A percentile compares a stretch with the other conserved stretches of the same genome.
phyloP scores from a whole-genome alignment of 2,888 invertebrate species.

The Sarcophaga carnaria region DNA sequence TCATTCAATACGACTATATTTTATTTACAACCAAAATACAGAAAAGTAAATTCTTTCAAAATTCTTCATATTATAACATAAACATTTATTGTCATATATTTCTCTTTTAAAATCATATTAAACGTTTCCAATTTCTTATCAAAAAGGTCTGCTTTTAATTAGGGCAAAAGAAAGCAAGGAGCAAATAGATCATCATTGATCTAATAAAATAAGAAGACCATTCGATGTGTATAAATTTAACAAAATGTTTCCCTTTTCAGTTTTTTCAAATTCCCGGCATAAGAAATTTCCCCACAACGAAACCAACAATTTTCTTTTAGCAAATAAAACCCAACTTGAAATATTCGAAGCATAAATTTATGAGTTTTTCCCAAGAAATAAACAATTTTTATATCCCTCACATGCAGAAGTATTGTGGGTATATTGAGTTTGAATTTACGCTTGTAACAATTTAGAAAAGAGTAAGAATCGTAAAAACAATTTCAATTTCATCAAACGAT shows the following conservation, averaged over 20 bases:
- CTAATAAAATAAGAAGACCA: background rate
- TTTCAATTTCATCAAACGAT: background rate
- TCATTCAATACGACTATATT: background rate
- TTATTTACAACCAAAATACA: background rate
- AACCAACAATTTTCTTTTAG: constrained; percentile 15
- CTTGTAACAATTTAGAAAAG: background rate
- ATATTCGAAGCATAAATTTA: constrained; percentile 37
- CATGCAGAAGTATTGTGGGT: too few relatives aligned
- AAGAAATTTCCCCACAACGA: background rate
- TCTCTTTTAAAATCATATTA: constrained; percentile 5
- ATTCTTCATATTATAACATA: constrained; percentile 1
- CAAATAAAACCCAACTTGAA: constrained; percentile 30
- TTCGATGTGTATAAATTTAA: background rate
- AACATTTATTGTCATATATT: background rate
- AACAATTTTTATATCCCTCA: background rate
- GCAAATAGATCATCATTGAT: constrained; percentile 22
- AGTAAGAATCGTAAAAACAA: background rate
- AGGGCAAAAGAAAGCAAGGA: background rate
- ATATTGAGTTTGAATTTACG: background rate
- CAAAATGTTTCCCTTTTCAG: constrained; percentile 1
- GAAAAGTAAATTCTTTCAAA: background rate
- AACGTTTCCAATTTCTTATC: background rate
- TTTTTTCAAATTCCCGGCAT: background rate
- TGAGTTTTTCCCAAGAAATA: constrained; percentile 1
- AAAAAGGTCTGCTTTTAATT: constrained; percentile 18